Conservation (phyloP, 2,113 vertebrate species). For the Bubo bubo region DNA sequence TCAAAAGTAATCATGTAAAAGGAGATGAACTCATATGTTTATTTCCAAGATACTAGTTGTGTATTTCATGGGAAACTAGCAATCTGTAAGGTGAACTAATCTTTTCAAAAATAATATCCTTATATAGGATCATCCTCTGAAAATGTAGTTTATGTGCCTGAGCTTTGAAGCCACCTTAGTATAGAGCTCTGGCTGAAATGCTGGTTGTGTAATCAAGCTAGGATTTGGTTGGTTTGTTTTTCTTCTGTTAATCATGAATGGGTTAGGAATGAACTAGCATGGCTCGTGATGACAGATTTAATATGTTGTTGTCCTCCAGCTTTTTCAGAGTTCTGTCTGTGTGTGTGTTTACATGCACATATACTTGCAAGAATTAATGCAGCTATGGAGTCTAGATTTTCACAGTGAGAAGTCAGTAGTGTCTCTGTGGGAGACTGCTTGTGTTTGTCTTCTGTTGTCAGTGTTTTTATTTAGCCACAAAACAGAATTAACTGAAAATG, state of each 20-base stretch:
- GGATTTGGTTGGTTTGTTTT: constrained; percentile 16
- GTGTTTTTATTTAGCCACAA: not conserved
- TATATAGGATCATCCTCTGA: not conserved
- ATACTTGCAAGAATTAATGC: not conserved
- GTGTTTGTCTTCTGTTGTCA: not conserved
- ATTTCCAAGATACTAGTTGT: not conserved
- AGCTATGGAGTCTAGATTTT: not conserved
- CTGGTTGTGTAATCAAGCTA: constrained; percentile 15
- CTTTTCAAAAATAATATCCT: not conserved
- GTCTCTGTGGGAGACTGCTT: not conserved
- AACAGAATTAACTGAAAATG: not conserved
- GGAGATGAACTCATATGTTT: not conserved
- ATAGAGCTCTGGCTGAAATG: not conserved
- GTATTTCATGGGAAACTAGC: not conserved
- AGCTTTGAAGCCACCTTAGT: not conserved
- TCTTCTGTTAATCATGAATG: constrained; percentile 11
- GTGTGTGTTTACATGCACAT: not conserved
- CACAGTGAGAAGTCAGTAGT: not conserved
- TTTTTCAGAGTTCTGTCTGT: not conserved
- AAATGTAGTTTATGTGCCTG: not conserved
- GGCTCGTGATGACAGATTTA: constrained; percentile 12
- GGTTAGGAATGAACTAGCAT: constrained; percentile 20
- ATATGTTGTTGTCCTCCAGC: not conserved
- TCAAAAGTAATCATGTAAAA: not conserved
- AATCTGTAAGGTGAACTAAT: not conserved